These are phyloP conservation scores for Porites rus DNA, from an alignment of 92 coral and sea anemone genomes.

Conservation along the genomic window DNA sequence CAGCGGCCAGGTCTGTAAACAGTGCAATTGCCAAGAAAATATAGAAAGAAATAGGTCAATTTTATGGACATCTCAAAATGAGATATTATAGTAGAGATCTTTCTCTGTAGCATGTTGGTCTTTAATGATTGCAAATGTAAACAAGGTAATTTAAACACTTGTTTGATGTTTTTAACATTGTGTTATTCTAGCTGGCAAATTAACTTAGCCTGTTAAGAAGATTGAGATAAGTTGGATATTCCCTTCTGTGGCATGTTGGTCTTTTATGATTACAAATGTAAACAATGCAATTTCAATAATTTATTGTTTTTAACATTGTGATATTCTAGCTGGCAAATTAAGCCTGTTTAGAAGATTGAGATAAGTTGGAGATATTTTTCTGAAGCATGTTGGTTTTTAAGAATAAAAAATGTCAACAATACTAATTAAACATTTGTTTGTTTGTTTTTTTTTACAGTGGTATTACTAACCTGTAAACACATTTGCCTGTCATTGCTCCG, in stretches of 20 bases:
- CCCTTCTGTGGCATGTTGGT: conserved; percentile 42
- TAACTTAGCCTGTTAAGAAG: too few relatives aligned
- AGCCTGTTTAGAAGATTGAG: too few relatives aligned
- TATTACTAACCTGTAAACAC: conserved; percentile 29
- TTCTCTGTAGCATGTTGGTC: conserved; percentile 45
- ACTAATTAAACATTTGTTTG: conserved; percentile 35
- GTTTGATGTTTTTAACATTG: conserved; percentile 43
- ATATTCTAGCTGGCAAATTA: neutral
- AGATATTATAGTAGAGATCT: conserved; percentile 35
- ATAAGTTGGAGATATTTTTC: conserved; percentile 34
- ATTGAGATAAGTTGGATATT: conserved; percentile 21
- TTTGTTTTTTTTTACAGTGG: conserved; percentile 23
- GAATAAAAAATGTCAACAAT: conserved; percentile 44
- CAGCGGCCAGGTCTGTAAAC: conserved; percentile 37
- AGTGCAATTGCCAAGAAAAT: conserved; percentile 9
- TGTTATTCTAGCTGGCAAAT: conserved; percentile 22
- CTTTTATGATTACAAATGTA: conserved; percentile 33
- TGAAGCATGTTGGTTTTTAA: conserved; percentile 43
- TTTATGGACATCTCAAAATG: conserved; percentile 20
- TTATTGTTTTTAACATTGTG: conserved; percentile 44
- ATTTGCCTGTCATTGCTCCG: conserved; percentile 38
- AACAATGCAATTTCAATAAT: conserved; percentile 43
- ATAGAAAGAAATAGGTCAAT: conserved; percentile 21
- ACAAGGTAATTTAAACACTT: conserved; percentile 38
- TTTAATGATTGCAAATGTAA: conserved; percentile 37